Conservation (phyloP, 2,888 invertebrate species). For the Calephelis perditalis region DNA sequence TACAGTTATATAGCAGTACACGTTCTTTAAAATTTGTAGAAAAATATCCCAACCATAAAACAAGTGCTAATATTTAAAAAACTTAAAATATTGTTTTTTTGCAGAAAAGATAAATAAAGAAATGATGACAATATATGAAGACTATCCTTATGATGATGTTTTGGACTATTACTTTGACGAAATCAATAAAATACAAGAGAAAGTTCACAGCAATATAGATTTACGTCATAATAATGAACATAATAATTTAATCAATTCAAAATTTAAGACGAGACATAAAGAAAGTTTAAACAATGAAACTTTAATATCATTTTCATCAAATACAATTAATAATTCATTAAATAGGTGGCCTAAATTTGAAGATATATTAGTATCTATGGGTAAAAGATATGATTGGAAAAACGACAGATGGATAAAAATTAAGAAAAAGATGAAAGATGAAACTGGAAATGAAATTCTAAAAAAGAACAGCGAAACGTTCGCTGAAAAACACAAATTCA, state of each 20-base stretch:
- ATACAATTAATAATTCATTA: constrained; percentile 9
- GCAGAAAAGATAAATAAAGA: constrained; percentile 62
- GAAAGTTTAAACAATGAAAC: constrained; percentile 18
- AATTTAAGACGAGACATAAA: constrained; percentile 16
- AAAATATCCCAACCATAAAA: too few relatives aligned
- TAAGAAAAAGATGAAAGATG: constrained; percentile 46
- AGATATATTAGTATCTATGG: constrained; percentile 58
- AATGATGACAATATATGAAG: constrained; percentile 57
- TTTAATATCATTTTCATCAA: background rate
- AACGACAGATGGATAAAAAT: constrained; percentile 71
- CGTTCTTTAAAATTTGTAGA: too few relatives aligned
- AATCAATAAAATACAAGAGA: constrained; percentile 27
- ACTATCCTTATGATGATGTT: constrained; percentile 48
- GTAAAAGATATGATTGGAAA: constrained; percentile 68
- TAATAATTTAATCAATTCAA: constrained; percentile 27
- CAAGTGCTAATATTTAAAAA: background rate
- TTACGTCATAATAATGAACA: constrained; percentile 32
- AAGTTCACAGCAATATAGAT: constrained; percentile 32
- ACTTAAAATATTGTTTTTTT: constrained; percentile 32
- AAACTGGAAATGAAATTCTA: constrained; percentile 25
- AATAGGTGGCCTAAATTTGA: constrained; percentile 62
- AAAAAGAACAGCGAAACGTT: constrained; percentile 40
- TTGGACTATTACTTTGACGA: constrained; percentile 42
- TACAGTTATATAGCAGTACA: too few relatives aligned
- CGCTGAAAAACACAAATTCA: constrained; percentile 63